Evolutionary conservation across 2,113 vertebrate species (phyloP).

Genomic region (Carettochelys insculpta): DNA sequence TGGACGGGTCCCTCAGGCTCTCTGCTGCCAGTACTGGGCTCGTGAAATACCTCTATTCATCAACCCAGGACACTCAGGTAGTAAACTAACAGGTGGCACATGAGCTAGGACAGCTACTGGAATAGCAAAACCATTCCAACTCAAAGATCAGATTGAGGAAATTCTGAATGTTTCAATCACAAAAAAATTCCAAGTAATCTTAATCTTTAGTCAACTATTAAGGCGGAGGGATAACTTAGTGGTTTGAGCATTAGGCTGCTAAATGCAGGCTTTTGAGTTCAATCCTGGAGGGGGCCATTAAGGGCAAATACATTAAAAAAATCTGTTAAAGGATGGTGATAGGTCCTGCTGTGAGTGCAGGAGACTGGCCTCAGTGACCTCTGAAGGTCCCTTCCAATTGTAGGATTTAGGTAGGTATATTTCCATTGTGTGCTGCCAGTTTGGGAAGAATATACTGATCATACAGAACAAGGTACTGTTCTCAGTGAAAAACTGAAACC

Average conservation of each 20-base stretch:
- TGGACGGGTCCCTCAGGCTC: neutral
- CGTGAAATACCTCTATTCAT: neutral
- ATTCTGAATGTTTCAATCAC: neutral
- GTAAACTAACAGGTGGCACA: fast-evolving
- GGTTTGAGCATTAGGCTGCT: no score
- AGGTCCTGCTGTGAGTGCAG: no score
- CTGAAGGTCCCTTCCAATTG: no score
- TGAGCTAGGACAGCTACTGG: fast-evolving
- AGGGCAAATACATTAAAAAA: no score
- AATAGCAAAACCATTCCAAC: neutral
- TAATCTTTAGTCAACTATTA: neutral
- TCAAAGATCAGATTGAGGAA: neutral
- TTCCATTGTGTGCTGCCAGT: fast-evolving
- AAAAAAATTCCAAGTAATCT: neutral
- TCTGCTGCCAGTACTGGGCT: neutral
- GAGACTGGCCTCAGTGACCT: no score
- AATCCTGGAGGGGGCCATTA: no score
- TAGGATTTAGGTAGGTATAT: no score
- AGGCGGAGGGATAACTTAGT: no score
- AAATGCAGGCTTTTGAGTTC: no score
- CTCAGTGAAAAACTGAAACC: neutral
- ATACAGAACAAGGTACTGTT: neutral
- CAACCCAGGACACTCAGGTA: neutral
- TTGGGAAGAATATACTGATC: neutral
- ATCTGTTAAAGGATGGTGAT: no score